Evolutionary conservation across 1,140 invertebrate species (phyloP).

Genomic region (Stratiolaelaps scimitus): DNA sequence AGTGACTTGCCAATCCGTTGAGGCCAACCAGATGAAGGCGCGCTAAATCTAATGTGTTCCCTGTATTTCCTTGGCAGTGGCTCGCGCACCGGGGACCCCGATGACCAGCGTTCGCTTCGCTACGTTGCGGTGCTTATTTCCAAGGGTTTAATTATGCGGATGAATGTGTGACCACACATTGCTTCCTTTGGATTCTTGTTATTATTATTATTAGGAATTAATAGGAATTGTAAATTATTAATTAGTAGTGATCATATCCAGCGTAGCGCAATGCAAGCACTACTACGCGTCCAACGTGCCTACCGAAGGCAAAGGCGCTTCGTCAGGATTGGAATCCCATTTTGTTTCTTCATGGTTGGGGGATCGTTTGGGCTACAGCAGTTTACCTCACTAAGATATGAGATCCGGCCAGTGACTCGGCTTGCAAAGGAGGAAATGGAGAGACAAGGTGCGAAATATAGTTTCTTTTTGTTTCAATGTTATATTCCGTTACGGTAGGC

Average conservation of each 20-base stretch:
- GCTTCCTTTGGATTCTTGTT: too few relatives aligned
- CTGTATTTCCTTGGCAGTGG: too few relatives aligned
- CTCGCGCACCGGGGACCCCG: too few relatives aligned
- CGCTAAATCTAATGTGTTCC: too few relatives aligned
- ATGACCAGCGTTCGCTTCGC: too few relatives aligned
- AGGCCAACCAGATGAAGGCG: too few relatives aligned
- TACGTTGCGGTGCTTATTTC: too few relatives aligned
- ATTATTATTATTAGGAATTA: too few relatives aligned
- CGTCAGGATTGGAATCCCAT: background rate
- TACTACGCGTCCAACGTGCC: background rate
- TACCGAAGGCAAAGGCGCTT: background rate
- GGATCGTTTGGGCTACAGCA: constrained; percentile 30
- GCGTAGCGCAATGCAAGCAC: background rate
- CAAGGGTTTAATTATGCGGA: background rate
- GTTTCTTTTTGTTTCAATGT: background rate
- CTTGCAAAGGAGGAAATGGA: background rate
- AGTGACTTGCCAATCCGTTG: too few relatives aligned
- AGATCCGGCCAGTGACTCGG: background rate
- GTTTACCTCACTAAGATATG: constrained; percentile 33
- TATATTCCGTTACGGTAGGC: background rate
- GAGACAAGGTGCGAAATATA: constrained; percentile 27
- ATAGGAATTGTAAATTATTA: background rate
- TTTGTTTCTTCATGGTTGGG: constrained; percentile 23
- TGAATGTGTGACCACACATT: background rate
- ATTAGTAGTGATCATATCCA: background rate